Evolutionary conservation across 1,140 invertebrate genomes (phyloP).

Genomic region (Temnothorax longispinosus): DNA sequence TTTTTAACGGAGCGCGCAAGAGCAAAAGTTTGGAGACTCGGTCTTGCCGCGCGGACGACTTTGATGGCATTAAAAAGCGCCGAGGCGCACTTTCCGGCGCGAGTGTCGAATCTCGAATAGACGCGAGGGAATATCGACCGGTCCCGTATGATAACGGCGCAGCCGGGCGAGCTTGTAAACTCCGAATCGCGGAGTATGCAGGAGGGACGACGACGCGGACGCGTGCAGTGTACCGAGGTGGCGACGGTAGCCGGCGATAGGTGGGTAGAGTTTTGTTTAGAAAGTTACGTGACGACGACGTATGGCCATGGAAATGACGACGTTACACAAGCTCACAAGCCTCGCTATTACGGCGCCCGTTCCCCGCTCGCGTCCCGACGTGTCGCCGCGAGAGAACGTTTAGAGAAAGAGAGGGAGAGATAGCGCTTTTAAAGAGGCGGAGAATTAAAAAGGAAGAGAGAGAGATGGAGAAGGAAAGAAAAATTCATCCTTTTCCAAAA

Average conservation of each 20-base stretch:
- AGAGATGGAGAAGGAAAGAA: background rate
- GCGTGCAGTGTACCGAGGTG: constrained; percentile 9
- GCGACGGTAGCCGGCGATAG: constrained; percentile 14
- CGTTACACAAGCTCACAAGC: constrained; percentile 74
- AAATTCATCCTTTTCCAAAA: background rate
- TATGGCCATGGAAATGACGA: constrained; percentile 77
- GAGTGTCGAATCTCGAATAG: constrained; percentile 50
- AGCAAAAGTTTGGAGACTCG: constrained; percentile 5
- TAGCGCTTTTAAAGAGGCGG: background rate
- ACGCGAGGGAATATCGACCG: constrained; percentile 57
- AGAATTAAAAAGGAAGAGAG: background rate
- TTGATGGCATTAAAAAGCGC: background rate
- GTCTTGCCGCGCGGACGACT: background rate
- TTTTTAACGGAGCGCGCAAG: background rate
- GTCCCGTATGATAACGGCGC: constrained; percentile 72
- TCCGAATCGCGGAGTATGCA: constrained; percentile 20
- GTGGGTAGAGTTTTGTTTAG: constrained; percentile 76
- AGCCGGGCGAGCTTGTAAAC: constrained; percentile 58
- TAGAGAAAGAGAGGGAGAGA: constrained; percentile 12
- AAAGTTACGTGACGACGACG: constrained; percentile 74
- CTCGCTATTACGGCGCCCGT: constrained; percentile 55
- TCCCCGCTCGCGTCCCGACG: background rate
- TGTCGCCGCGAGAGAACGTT: constrained; percentile 2
- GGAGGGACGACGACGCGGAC: constrained; percentile 1
- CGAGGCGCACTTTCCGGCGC: background rate